Conservation (phyloP, 2,888 invertebrate genomes). For the Parapristionchus giblindavisi region DNA sequence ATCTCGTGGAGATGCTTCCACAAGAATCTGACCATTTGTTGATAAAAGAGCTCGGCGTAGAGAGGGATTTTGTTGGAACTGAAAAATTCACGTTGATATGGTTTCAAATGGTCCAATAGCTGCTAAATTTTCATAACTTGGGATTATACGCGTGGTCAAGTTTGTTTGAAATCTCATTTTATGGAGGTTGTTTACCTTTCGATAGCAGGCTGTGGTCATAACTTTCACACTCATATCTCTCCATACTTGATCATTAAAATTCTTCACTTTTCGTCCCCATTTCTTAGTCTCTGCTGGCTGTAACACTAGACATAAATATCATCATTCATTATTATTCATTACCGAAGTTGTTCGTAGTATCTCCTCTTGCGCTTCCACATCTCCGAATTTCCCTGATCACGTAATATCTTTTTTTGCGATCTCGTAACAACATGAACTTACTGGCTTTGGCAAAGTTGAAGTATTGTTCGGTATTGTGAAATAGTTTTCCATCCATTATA, state of each 20-base stretch:
- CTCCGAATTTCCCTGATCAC: constrained; percentile 25
- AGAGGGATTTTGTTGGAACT: constrained; percentile 21
- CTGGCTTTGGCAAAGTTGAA: constrained; percentile 22
- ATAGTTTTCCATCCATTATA: neutral
- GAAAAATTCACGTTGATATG: neutral
- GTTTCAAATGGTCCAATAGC: neutral
- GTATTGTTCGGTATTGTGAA: constrained; percentile 6
- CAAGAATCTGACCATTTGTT: neutral
- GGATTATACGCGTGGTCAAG: no score
- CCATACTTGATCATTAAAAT: constrained; percentile 21
- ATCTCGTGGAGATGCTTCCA: constrained; percentile 8
- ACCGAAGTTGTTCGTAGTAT: neutral
- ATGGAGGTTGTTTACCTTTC: constrained; percentile 7
- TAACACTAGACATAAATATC: no score
- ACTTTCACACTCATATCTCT: neutral
- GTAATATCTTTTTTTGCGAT: no score
- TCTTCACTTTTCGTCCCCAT: constrained; percentile 13
- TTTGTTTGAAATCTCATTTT: no score
- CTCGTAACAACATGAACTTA: no score
- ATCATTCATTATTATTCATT: neutral
- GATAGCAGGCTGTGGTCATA: constrained; percentile 18
- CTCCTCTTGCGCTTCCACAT: neutral
- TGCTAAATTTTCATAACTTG: no score
- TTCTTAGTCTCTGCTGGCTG: constrained; percentile 20
- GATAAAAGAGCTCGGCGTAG: constrained; percentile 20